Evolutionary conservation across 1,140 invertebrate species (phyloP).

Genomic region (Papilio polytes): DNA sequence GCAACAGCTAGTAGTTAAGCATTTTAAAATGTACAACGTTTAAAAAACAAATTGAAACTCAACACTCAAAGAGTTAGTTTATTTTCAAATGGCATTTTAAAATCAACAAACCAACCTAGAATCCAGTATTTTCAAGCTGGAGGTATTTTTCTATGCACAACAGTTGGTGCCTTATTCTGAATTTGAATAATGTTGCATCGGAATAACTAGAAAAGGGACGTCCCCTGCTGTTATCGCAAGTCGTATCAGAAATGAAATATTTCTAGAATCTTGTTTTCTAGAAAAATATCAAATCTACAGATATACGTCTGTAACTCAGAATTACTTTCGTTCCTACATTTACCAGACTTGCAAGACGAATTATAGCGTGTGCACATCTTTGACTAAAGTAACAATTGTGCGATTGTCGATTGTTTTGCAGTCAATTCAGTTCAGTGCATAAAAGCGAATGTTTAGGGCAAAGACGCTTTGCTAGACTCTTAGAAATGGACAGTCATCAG

Average conservation of each 20-base stretch:
- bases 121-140: neutral
- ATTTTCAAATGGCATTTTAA: neutral
- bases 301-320: neutral
- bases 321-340: neutral
- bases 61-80: neutral
- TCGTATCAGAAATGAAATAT: slow-evolving; percentile 19
- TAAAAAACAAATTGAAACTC: neutral
- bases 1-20: too few species aligned
- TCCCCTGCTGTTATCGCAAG: slow-evolving; percentile 5
- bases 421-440: too few species aligned
- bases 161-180: slow-evolving; percentile 25
- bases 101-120: neutral
- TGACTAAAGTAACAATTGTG: too few species aligned
- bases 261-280: neutral
- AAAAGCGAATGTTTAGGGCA: too few species aligned
- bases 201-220: slow-evolving; percentile 19
- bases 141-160: slow-evolving; percentile 15
- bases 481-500: too few species aligned
- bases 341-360: too few species aligned
- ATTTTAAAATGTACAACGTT: neutral
- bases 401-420: too few species aligned
- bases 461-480: too few species aligned
- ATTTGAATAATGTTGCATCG: slow-evolving; percentile 27
- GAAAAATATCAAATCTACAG: neutral
- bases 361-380: too few species aligned